Percentiles rank a stretch among this genome's conserved stretches.
Conservation (phyloP, 2,888 invertebrate genomes). For the Lottia gigantea region DNA sequence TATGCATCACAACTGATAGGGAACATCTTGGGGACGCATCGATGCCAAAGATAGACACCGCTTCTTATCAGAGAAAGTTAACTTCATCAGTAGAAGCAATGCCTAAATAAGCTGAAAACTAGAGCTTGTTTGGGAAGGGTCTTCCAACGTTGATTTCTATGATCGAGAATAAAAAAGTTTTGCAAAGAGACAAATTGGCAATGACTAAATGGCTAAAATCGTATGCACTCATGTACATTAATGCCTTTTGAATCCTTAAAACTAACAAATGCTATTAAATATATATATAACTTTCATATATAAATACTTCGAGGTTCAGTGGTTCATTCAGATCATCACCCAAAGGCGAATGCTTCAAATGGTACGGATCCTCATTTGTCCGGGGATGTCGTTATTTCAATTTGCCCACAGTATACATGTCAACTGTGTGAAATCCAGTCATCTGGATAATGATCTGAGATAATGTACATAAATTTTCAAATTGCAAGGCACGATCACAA, state of each 20-base stretch:
- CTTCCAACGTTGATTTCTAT: conserved; percentile 5
- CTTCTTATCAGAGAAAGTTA: background rate
- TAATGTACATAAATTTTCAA: too few species aligned
- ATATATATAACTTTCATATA: background rate
- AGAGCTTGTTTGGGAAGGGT: background rate
- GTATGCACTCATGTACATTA: conserved; percentile 6
- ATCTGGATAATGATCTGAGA: too few species aligned
- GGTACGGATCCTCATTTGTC: too few species aligned
- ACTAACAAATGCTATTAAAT: background rate
- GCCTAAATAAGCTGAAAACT: conserved; percentile 7
- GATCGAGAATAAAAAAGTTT: background rate
- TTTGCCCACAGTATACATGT: too few species aligned
- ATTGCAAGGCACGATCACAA: background rate
- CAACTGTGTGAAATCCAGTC: too few species aligned
- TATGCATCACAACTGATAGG: background rate
- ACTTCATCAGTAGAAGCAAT: conserved; percentile 2
- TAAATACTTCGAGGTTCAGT: background rate
- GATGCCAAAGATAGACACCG: background rate
- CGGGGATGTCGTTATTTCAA: too few species aligned
- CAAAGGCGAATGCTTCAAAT: too few species aligned
- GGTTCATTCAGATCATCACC: background rate
- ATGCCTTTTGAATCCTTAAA: background rate
- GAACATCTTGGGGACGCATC: conserved; percentile 1
- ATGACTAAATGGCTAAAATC: background rate
- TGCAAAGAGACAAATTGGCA: too few species aligned